Conservation (phyloP, 2,888 invertebrate genomes). For the Leptinotarsa juncta region DNA sequence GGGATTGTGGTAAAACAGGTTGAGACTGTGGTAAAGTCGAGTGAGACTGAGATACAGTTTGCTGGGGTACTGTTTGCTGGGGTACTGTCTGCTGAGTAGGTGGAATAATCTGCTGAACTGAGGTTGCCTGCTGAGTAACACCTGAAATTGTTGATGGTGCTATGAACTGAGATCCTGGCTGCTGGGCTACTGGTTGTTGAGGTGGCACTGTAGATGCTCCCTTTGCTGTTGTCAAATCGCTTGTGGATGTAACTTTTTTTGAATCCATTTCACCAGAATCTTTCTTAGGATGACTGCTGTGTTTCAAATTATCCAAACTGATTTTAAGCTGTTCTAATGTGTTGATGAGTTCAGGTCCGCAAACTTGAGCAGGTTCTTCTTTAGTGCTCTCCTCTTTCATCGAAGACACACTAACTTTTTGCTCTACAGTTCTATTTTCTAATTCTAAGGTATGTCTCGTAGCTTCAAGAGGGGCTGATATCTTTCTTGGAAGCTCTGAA, state of each 20-base stretch:
- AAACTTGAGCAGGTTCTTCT: slow-evolving; percentile 60
- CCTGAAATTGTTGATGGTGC: slow-evolving; percentile 29
- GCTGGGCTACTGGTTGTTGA: slow-evolving; percentile 27
- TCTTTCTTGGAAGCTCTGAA: slow-evolving; percentile 52
- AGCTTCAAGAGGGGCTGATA: slow-evolving; percentile 55
- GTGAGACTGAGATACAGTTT: slow-evolving; percentile 36
- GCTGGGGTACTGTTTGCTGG: slow-evolving; percentile 30
- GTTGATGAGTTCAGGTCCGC: slow-evolving; percentile 68
- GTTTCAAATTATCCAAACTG: slow-evolving; percentile 70
- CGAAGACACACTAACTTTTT: slow-evolving; percentile 55
- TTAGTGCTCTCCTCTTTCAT: slow-evolving; percentile 56
- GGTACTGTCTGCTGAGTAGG: slow-evolving; percentile 54
- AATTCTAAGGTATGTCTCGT: slow-evolving; percentile 46
- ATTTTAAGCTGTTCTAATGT: slow-evolving; percentile 71
- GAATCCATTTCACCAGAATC: slow-evolving; percentile 52
- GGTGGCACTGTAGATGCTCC: slow-evolving; percentile 33
- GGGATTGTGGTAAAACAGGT: slow-evolving; percentile 28
- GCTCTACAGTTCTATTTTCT: slow-evolving; percentile 52
- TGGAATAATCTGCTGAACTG: slow-evolving; percentile 20
- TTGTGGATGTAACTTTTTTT: slow-evolving; percentile 54
- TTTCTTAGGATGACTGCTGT: slow-evolving; percentile 66
- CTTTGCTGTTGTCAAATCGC: slow-evolving; percentile 49
- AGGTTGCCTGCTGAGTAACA: slow-evolving; percentile 11
- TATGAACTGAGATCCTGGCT: slow-evolving; percentile 30
- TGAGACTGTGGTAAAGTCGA: slow-evolving; percentile 33